A percentile compares a stretch with the other conserved stretches of the same genome.
Evolutionary conservation across 2,113 vertebrate species (phyloP).

Genomic region (Corythaixoides concolor): DNA sequence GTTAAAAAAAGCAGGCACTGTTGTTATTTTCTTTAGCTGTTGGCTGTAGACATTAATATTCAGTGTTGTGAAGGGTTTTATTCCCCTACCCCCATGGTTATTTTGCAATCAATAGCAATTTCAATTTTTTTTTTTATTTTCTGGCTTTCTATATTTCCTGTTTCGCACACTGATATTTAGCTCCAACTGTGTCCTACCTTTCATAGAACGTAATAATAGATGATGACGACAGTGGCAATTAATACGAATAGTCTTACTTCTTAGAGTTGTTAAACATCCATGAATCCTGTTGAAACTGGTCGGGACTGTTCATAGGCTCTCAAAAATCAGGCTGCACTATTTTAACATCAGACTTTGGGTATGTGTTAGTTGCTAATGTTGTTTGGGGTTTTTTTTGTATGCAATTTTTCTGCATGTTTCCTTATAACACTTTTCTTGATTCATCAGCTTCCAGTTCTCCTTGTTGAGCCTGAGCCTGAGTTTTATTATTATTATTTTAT

Average conservation of each 20-base stretch:
- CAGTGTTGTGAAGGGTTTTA: neutral
- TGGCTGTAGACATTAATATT: neutral
- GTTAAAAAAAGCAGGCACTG: neutral
- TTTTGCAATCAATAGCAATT: conserved; percentile 13
- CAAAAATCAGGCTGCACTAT: neutral
- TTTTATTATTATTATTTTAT: neutral
- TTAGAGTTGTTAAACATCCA: neutral
- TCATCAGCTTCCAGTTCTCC: neutral
- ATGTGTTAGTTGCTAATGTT: neutral
- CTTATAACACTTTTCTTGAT: neutral
- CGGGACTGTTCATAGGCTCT: neutral
- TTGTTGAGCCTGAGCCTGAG: neutral
- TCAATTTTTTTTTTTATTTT: neutral
- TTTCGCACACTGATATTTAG: conserved; percentile 1
- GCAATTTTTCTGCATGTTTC: neutral
- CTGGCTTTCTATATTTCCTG: neutral
- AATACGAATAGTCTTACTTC: neutral
- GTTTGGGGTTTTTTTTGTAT: neutral
- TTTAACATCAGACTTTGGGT: neutral
- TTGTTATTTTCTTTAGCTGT: neutral
- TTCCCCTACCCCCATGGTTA: neutral
- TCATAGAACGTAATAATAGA: neutral
- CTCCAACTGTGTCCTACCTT: conserved; percentile 9
- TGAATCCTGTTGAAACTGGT: neutral
- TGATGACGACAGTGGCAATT: neutral